A percentile compares a stretch with the other conserved stretches of the same genome.
Evolutionary conservation across 2,797 vertebrate genomes (phyloP).

Genomic region (Sebastolobus altivelis): DNA sequence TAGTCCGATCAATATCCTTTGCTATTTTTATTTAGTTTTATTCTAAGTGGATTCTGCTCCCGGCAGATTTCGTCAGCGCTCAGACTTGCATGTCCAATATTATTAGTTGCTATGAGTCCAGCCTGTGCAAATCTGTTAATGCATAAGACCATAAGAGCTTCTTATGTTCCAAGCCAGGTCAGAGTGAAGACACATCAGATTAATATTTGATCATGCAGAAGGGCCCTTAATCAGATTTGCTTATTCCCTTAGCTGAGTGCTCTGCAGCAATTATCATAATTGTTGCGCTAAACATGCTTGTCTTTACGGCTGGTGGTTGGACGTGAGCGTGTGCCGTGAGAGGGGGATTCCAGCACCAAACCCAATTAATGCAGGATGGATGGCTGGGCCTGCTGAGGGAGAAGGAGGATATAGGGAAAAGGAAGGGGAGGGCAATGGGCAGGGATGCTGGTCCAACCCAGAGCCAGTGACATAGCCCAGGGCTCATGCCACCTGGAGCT

Average conservation of each 20-base stretch:
- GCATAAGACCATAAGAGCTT: slow-evolving; percentile 96
- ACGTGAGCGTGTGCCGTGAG: slow-evolving; percentile 85
- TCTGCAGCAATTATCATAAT: slow-evolving; percentile 99
- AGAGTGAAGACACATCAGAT: slow-evolving; percentile 94
- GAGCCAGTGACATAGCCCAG: slow-evolving; percentile 51
- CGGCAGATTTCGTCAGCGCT: slow-evolving; percentile 86
- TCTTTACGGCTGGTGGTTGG: slow-evolving; percentile 87
- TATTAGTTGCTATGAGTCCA: slow-evolving; percentile 94
- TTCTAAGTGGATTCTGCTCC: slow-evolving; percentile 92
- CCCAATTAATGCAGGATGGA: slow-evolving; percentile 96
- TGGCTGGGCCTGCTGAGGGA: slow-evolving; percentile 84
- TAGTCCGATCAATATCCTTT: slow-evolving; percentile 75
- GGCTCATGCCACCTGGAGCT: slow-evolving; percentile 88
- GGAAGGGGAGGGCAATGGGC: slow-evolving; percentile 53
- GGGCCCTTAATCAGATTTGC: slow-evolving; percentile 97
- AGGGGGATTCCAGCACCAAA: slow-evolving; percentile 90
- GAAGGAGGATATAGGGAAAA: slow-evolving; percentile 75
- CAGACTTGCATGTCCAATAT: slow-evolving; percentile 90
- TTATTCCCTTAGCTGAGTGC: slow-evolving; percentile 92
- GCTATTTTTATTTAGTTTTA: slow-evolving; percentile 89
- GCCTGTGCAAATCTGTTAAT: slow-evolving; percentile 95
- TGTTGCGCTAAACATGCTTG: slow-evolving; percentile 96
- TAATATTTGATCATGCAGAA: slow-evolving; percentile 99
- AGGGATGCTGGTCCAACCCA: slow-evolving; percentile 51
- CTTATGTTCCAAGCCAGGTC: slow-evolving; percentile 92